A percentile compares a stretch with the other conserved stretches of the same genome.
These are phyloP conservation scores for Drosophila miranda DNA, from an alignment of 1,140 invertebrate genomes.

Conservation along the genomic window DNA sequence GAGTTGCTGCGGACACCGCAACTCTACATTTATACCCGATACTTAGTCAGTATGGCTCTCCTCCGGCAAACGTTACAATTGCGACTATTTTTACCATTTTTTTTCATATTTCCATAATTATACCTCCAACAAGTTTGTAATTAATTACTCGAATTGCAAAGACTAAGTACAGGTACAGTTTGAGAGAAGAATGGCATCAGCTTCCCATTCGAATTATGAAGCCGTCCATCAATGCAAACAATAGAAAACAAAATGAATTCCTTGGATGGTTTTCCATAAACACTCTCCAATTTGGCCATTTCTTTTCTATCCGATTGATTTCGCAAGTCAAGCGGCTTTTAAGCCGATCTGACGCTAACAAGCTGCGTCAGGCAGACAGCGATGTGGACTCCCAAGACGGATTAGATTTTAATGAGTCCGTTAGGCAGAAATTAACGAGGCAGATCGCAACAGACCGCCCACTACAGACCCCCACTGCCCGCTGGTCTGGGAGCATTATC, in stretches of 20 bases:
- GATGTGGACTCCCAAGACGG: slow-evolving; percentile 59
- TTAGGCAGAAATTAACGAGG: slow-evolving; percentile 65
- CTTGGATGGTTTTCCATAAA: background rate
- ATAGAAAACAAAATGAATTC: slow-evolving; percentile 2
- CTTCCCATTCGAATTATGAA: too few relatives aligned
- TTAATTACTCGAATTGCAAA: too few relatives aligned
- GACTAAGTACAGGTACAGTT: too few relatives aligned
- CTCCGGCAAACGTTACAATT: too few relatives aligned
- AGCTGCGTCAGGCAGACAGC: slow-evolving; percentile 36
- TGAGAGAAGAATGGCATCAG: too few relatives aligned
- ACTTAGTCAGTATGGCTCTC: too few relatives aligned
- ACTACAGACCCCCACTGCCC: background rate
- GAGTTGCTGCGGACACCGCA: too few relatives aligned
- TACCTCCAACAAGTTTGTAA: too few relatives aligned
- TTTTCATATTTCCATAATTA: too few relatives aligned
- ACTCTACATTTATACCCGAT: too few relatives aligned
- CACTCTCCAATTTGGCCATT: background rate
- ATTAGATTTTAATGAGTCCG: slow-evolving; percentile 76
- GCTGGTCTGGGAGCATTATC: slow-evolving; percentile 10
- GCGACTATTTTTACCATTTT: too few relatives aligned
- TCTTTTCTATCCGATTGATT: slow-evolving; percentile 9
- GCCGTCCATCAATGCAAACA: background rate
- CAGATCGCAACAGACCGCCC: slow-evolving; percentile 53
- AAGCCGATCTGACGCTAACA: slow-evolving; percentile 62
- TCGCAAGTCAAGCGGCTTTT: slow-evolving; percentile 14